Evolutionary conservation across 2,888 invertebrate genomes (phyloP).

Genomic region (Lordiphosa andalusiaca): DNA sequence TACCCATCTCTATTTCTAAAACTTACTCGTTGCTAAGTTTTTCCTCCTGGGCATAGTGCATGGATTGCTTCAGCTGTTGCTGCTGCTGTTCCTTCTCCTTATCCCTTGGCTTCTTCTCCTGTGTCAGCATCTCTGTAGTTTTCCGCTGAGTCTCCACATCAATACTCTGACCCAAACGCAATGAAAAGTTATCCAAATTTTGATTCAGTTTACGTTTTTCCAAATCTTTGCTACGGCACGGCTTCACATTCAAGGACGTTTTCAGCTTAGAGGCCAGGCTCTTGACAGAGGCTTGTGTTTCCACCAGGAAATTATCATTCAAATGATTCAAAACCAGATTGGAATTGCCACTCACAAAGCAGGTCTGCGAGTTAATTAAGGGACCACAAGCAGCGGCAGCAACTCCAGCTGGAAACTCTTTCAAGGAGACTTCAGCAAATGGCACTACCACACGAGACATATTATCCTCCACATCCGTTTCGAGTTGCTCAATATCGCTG

Average conservation of each 20-base stretch:
- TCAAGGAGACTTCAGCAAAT: conserved; percentile 73
- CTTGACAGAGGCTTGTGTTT: conserved; percentile 21
- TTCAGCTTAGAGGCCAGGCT: conserved; percentile 12
- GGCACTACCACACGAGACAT: conserved; percentile 70
- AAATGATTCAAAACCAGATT: conserved; percentile 79
- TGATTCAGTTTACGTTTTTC: conserved; percentile 80
- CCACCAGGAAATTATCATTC: conserved; percentile 76
- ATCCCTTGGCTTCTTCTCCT: conserved; percentile 45
- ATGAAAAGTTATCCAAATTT: conserved; percentile 80
- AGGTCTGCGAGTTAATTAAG: conserved; percentile 71
- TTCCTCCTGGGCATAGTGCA: conserved; percentile 73
- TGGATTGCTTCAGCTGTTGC: conserved; percentile 56
- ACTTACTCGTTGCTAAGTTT: conserved; percentile 74
- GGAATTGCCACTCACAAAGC: conserved; percentile 77
- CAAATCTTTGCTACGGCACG: conserved; percentile 75
- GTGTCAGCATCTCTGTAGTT: conserved; percentile 57
- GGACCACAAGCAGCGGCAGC: conserved; percentile 28
- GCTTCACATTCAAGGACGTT: conserved; percentile 34
- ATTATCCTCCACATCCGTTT: conserved; percentile 79
- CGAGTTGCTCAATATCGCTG: conserved; percentile 79
- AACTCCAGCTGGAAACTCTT: conserved; percentile 21
- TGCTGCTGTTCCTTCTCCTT: conserved; percentile 1
- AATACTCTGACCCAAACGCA: conserved; percentile 76
- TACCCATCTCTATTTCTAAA: too few species aligned
- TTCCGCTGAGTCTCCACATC: conserved; percentile 66